Base-by-base conservation (phyloP, 2,888 invertebrate genomes). In the Agelastica alni region DNA sequence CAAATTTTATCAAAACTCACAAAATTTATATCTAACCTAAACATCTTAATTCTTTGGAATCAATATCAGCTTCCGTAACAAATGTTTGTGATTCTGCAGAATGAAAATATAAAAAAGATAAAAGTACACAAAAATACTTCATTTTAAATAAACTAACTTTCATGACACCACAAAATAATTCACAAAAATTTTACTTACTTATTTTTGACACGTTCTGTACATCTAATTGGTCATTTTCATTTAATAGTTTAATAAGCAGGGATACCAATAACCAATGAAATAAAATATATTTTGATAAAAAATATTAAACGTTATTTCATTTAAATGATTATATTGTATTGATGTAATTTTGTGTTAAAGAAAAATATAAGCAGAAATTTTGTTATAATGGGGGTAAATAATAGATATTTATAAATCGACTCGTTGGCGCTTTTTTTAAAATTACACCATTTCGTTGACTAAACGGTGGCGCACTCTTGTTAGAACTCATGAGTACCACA, bases 1-100 rank as follows among this genome's bases (percentile, higher is more conserved):
- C n/a, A n/a, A n/a, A n/a, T n/a, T n/a, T n/a, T n/a, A n/a, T n/a
- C n/a, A n/a, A n/a, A n/a, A n/a, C n/a, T n/a, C n/a, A n/a, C n/a
- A n/a, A n/a, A n/a, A n/a, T n/a, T n/a, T n/a, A n/a, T n/a, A 20
- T 32, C 71, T 70, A 73, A 80, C 81, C 80, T 64, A 80, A 74
- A 70, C 81, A 81, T 66, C 62, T 57, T 28, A 71, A 68, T 64
- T 78, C 74, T 39, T 74, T 72, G 36, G 70, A 66, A 61, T 80
- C 74, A 46, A 79, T 69, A 58, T 76, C 71, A 18, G 63, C 63
- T 51, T 64, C 61, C 13, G 61, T 54, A 13, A 64, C 62, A 28
- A 68, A 56, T 9, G 63, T 54, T 47, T 65, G 67, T 13, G 53
- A 48, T 22, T 41, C 37, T 26, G 51, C 59, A 39, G 36, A 17